Conservation (phyloP, 2,888 invertebrate species). For the Nemotelus pantherinus region DNA sequence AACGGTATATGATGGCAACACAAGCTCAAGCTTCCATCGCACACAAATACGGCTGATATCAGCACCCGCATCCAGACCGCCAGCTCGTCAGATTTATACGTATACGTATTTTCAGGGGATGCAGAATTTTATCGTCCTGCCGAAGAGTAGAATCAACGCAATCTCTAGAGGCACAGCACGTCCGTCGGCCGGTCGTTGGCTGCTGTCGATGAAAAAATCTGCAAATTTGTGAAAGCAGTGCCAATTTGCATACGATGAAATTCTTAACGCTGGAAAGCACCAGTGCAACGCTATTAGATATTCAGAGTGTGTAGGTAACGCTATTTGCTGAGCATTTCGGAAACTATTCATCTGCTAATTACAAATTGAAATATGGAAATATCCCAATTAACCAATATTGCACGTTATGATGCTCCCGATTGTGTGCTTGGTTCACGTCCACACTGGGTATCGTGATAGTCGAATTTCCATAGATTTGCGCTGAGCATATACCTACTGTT, state of each 20-base stretch:
- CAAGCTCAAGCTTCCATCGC: background rate
- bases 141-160: conserved; percentile 23
- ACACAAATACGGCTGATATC: background rate
- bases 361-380: conserved; percentile 57
- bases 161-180: conserved; percentile 31
- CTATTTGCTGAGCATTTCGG: conserved; percentile 46
- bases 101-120: conserved; percentile 20
- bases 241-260: conserved; percentile 24
- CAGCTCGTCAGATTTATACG: conserved; percentile 12
- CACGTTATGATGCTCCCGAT: conserved; percentile 28
- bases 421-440: conserved; percentile 4
- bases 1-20: too few relatives aligned
- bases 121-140: conserved; percentile 22
- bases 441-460: background rate
- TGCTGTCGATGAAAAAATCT: conserved; percentile 25
- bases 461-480: conserved; percentile 14
- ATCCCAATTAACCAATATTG: conserved; percentile 55
- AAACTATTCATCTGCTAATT: conserved; percentile 56
- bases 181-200: conserved; percentile 22
- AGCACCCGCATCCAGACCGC: conserved; percentile 18
- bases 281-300: conserved; percentile 45
- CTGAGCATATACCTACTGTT: conserved; percentile 13
- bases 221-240: conserved; percentile 29
- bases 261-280: conserved; percentile 21
- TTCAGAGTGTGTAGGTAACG: conserved; percentile 43